Evolutionary conservation across 2,888 invertebrate species (phyloP).

Genomic region (Alsophila aescularia): DNA sequence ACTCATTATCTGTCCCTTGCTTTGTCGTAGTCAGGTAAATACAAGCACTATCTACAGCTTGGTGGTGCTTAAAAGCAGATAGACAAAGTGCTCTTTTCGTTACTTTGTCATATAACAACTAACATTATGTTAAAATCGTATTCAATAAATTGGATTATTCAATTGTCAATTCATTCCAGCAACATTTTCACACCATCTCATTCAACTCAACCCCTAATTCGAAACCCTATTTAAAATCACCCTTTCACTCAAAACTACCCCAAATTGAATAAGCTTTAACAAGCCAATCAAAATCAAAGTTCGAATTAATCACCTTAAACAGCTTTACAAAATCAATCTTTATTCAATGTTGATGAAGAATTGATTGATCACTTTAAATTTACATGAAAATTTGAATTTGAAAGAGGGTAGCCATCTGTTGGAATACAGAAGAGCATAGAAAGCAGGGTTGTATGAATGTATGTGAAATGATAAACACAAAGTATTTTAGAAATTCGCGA

Average conservation of each 20-base stretch:
- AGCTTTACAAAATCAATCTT: slow-evolving; percentile 20
- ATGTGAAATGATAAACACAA: too few relatives aligned
- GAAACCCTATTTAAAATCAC: not conserved
- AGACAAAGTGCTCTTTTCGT: too few relatives aligned
- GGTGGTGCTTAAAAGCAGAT: too few relatives aligned
- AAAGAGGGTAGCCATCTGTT: not conserved
- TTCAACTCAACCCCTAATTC: not conserved
- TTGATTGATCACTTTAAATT: slow-evolving; percentile 26
- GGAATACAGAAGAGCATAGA: too few relatives aligned
- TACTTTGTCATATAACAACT: too few relatives aligned
- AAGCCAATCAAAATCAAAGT: not conserved
- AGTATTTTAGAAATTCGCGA: too few relatives aligned
- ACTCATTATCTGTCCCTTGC: too few relatives aligned
- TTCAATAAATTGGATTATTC: too few relatives aligned
- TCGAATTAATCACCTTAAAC: slow-evolving; percentile 12
- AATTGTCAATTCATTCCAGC: not conserved
- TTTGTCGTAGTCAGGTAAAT: too few relatives aligned
- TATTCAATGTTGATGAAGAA: slow-evolving; percentile 13
- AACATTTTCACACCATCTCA: slow-evolving; percentile 1
- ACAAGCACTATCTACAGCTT: too few relatives aligned
- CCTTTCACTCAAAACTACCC: slow-evolving; percentile 10
- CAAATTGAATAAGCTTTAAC: slow-evolving; percentile 10
- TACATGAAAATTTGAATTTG: slow-evolving; percentile 23
- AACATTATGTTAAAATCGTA: too few relatives aligned
- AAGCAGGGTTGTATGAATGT: too few relatives aligned